Conservation (phyloP, 2,797 vertebrate species). For the Morus bassanus region DNA sequence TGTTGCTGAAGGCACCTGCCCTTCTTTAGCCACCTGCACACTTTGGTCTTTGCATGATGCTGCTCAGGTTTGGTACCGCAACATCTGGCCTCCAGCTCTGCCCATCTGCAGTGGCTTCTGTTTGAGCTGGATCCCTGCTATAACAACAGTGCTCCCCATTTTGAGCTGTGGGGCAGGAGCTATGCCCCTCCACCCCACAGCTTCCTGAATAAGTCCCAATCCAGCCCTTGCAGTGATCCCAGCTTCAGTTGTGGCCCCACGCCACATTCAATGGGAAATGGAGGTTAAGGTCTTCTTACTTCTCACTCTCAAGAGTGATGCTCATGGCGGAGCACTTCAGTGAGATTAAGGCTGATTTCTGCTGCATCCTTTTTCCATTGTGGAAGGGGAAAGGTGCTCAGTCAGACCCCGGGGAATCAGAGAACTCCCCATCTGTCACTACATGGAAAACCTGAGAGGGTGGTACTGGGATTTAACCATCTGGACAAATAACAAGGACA, state of each 20-base stretch:
- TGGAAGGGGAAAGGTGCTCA: neutral
- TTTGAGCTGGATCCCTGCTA: neutral
- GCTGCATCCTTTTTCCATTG: neutral
- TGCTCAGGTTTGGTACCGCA: rapidly evolving
- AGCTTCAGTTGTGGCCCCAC: neutral
- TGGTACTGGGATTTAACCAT: neutral
- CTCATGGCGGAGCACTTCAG: neutral
- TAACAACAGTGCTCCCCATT: rapidly evolving
- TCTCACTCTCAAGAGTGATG: neutral
- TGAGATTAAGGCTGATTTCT: neutral
- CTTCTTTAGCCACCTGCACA: neutral
- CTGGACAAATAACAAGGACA: neutral
- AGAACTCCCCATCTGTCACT: neutral
- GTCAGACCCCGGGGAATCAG: neutral
- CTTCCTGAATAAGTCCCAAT: neutral
- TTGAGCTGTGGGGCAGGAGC: neutral
- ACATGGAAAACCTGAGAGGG: neutral
- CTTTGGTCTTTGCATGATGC: rapidly evolving
- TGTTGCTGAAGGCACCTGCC: neutral
- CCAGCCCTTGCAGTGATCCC: neutral
- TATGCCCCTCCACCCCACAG: neutral
- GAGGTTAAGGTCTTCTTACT: too few relatives aligned
- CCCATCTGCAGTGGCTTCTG: neutral
- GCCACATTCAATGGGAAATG: rapidly evolving
- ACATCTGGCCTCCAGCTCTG: neutral